These are phyloP conservation scores for Eucidaris tribuloides DNA, from an alignment of 35 echinoderm and acorn worm species.

Conservation along the genomic window DNA sequence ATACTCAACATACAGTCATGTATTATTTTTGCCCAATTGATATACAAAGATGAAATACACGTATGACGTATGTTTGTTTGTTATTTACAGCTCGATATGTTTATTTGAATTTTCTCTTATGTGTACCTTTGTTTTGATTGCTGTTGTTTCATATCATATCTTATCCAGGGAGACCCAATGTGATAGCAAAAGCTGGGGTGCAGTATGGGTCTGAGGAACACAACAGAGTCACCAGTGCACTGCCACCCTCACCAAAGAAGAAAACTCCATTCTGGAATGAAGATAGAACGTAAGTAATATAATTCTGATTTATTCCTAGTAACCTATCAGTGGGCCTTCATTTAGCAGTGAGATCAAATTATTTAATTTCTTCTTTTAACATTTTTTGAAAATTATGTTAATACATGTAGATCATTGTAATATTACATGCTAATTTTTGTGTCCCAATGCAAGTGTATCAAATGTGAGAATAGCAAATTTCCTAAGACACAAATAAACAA, in stretches of 20 bases:
- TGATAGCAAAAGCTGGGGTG: constrained; percentile 44
- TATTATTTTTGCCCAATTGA: neutral
- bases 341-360: neutral
- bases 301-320: neutral
- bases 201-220: constrained; percentile 70
- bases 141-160: neutral
- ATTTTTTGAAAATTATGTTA: neutral
- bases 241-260: constrained; percentile 28
- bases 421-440: neutral
- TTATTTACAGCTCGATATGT: neutral
- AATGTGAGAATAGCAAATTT: neutral
- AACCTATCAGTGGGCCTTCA: neutral
- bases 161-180: constrained; percentile 56
- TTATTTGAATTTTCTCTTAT: neutral
- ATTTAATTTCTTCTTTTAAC: neutral
- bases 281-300: constrained; percentile 70
- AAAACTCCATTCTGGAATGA: constrained; percentile 79
- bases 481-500: too few species aligned
- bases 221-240: neutral
- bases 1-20: neutral
- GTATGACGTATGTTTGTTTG: neutral
- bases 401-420: neutral
- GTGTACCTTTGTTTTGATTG: neutral
- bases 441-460: neutral
- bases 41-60: neutral